phyloP scores from a whole-genome alignment of 2,888 invertebrate genomes.

The Leptopilina myrica region DNA sequence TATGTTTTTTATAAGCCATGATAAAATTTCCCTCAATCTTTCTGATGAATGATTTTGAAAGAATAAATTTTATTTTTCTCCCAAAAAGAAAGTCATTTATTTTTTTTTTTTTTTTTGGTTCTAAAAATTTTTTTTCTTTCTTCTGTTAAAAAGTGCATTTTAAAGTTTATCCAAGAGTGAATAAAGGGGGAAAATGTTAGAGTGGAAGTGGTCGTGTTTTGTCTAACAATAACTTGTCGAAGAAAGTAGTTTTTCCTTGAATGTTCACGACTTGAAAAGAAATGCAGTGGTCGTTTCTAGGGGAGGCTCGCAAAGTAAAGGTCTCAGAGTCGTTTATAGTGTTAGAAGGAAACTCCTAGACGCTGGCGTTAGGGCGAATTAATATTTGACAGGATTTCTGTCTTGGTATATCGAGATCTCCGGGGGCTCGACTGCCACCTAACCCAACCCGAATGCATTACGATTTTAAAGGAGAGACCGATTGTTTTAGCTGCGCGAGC shows the following conservation, averaged over 20 bases:
- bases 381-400: constrained; percentile 55
- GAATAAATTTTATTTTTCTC: background rate
- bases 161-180: background rate
- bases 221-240: constrained; percentile 18
- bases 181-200: background rate
- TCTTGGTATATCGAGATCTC: constrained; percentile 54
- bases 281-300: constrained; percentile 22
- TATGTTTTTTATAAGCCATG: background rate
- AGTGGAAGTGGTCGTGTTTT: background rate
- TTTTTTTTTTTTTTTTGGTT: too few species aligned
- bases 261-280: constrained; percentile 10
- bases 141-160: background rate
- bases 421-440: constrained; percentile 50
- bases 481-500: constrained; percentile 68
- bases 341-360: constrained; percentile 16
- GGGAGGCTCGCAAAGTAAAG: background rate
- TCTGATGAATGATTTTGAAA: background rate
- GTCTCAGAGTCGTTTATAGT: constrained; percentile 39
- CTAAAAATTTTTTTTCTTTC: background rate
- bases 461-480: constrained; percentile 66
- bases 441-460: constrained; percentile 60
- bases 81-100: too few species aligned
- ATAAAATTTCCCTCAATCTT: background rate
- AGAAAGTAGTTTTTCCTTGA: constrained; percentile 13
- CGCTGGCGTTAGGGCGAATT: constrained; percentile 51